Evolutionary conservation across 1,140 invertebrate genomes (phyloP).

Genomic region (Leptonema lineaticorne): DNA sequence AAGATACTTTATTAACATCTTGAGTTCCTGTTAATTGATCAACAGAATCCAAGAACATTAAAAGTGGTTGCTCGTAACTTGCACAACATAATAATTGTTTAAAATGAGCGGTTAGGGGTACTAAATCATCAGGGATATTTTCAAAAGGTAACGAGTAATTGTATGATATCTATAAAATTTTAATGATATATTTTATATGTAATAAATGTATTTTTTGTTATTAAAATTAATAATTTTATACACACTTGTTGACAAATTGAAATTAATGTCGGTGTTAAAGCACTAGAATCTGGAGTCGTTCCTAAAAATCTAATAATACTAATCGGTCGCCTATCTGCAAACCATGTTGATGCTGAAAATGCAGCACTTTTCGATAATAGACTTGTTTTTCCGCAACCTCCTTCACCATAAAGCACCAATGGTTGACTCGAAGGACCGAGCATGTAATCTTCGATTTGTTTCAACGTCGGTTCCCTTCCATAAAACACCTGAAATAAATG

Average conservation of each 20-base stretch:
- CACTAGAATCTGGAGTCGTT: conserved; percentile 95
- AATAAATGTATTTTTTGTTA: neutral
- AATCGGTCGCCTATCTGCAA: conserved; percentile 72
- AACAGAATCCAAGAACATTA: conserved; percentile 89
- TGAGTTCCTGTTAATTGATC: conserved; percentile 94
- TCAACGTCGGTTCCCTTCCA: conserved; percentile 85
- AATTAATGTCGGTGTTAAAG: conserved; percentile 89
- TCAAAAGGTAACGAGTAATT: conserved; percentile 92
- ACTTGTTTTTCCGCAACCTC: conserved; percentile 97
- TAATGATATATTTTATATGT: neutral
- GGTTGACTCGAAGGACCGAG: conserved; percentile 82
- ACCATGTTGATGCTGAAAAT: conserved; percentile 72
- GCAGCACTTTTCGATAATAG: conserved; percentile 90
- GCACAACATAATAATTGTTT: conserved; percentile 89
- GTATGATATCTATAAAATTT: conserved; percentile 81
- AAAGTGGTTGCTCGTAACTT: conserved; percentile 75
- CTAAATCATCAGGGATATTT: conserved; percentile 92
- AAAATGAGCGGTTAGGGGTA: conserved; percentile 93
- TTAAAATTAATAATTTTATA: neutral
- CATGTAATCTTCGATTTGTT: conserved; percentile 84
- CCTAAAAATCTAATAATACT: conserved; percentile 92
- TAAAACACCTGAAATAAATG: conserved; percentile 76
- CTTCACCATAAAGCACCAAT: conserved; percentile 91
- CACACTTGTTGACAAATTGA: conserved; percentile 90
- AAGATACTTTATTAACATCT: conserved; percentile 93